These are phyloP conservation scores for Hybognathus amarus DNA, from an alignment of 2,797 vertebrate genomes.

Conservation along the genomic window DNA sequence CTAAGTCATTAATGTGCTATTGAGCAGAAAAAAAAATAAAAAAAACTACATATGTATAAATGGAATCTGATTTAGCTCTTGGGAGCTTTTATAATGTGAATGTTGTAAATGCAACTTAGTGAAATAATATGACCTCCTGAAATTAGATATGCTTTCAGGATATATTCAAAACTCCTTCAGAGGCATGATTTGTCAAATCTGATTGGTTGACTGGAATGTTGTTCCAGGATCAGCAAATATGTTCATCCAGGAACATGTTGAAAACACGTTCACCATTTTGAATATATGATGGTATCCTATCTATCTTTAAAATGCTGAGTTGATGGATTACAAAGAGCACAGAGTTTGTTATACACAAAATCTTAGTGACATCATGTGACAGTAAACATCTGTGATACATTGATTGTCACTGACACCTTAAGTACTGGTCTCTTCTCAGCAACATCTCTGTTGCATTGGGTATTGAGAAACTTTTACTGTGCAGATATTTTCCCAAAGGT, in stretches of 20 bases:
- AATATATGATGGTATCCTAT: not conserved
- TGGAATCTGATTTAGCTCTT: constrained; percentile 47
- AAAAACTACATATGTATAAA: constrained; percentile 42
- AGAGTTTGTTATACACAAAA: constrained; percentile 2
- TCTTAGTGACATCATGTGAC: not conserved
- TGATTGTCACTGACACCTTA: not conserved
- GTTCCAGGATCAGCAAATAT: not conserved
- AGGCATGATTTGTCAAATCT: not conserved
- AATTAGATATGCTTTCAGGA: constrained; percentile 39
- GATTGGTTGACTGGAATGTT: not conserved
- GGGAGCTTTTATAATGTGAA: constrained; percentile 38
- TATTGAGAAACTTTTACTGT: not conserved
- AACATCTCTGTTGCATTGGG: not conserved
- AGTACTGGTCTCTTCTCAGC: not conserved
- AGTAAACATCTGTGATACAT: not conserved
- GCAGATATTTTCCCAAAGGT: constrained; percentile 21
- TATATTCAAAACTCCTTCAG: constrained; percentile 31
- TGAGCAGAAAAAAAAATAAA: constrained; percentile 27
- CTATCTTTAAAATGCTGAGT: not conserved
- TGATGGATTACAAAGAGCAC: constrained; percentile 5
- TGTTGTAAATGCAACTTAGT: constrained; percentile 44
- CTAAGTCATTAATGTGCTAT: constrained; percentile 41
- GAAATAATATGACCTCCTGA: constrained; percentile 29
- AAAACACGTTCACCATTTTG: not conserved
- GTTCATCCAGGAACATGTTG: not conserved